These are phyloP conservation scores for Listrodromus nycthemerus DNA, from an alignment of 2,888 invertebrate genomes.

Conservation along the genomic window DNA sequence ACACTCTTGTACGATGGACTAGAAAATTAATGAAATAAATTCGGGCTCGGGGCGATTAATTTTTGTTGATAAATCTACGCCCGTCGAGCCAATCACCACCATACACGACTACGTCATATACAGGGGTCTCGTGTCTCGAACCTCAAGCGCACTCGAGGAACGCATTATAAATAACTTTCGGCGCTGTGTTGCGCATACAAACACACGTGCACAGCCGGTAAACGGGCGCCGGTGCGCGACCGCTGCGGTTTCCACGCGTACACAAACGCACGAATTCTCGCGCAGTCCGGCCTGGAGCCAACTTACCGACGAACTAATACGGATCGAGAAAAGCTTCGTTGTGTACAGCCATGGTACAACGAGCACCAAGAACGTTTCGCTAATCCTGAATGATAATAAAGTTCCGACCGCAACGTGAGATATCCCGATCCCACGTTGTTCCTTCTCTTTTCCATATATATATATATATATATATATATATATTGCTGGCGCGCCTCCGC, in stretches of 20 bases:
- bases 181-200: constrained; percentile 47
- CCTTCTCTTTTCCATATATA: constrained; percentile 18
- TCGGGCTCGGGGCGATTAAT: constrained; percentile 10
- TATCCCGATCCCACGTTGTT: constrained; percentile 48
- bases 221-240: constrained; percentile 13
- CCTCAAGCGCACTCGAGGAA: constrained; percentile 71
- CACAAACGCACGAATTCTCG: constrained; percentile 23
- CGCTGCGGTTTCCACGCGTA: constrained; percentile 16
- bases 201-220: constrained; percentile 22
- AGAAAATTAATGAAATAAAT: background rate
- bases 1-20: background rate
- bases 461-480: background rate
- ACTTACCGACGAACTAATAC: constrained; percentile 39
- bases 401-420: constrained; percentile 51
- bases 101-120: constrained; percentile 74
- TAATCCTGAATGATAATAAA: constrained; percentile 60
- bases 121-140: constrained; percentile 72
- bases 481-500: background rate
- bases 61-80: constrained; percentile 70
- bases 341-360: constrained; percentile 70
- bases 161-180: constrained; percentile 79
- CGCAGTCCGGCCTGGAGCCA: constrained; percentile 34
- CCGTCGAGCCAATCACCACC: constrained; percentile 71
- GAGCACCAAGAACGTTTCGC: constrained; percentile 66
- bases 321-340: constrained; percentile 70